Evolutionary conservation across 2,113 vertebrate species (phyloP).

Genomic region (Aplodontia rufa): DNA sequence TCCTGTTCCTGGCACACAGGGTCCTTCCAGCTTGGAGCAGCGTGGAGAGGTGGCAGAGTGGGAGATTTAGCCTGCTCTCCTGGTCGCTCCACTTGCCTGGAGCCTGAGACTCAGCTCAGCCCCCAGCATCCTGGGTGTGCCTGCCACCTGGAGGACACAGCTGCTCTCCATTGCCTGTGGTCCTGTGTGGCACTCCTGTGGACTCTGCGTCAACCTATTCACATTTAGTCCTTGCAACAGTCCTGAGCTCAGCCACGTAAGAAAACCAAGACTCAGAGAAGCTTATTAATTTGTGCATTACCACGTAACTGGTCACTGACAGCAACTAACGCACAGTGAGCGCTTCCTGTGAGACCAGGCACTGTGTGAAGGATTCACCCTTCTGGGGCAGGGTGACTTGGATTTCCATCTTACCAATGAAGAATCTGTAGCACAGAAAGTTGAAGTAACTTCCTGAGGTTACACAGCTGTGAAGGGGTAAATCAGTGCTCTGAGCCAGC

Average conservation of each 20-base stretch:
- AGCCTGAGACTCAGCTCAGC: neutral
- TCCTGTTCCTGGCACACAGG: neutral
- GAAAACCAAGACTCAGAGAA: neutral
- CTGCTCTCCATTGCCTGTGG: neutral
- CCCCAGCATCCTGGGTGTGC: neutral
- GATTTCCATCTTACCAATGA: neutral
- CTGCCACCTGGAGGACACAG: neutral
- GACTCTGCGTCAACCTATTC: neutral
- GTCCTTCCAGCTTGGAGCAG: neutral
- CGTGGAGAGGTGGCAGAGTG: neutral
- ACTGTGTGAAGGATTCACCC: neutral
- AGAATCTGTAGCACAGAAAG: neutral
- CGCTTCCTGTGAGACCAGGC: neutral
- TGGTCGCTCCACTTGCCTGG: neutral
- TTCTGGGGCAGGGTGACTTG: neutral
- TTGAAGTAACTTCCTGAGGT: neutral
- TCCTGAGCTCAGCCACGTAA: neutral
- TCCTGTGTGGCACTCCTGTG: neutral
- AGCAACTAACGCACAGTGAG: too few relatives aligned
- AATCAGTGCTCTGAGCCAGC: neutral
- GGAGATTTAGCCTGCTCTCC: neutral
- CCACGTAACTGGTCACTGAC: neutral
- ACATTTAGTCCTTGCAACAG: neutral
- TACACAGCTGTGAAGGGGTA: neutral
- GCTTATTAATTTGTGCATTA: neutral